Evolutionary conservation across 2,113 vertebrate species (phyloP), one percentile per base, ranked within the genome.

Genomic region (Oryzias woworae): DNA sequence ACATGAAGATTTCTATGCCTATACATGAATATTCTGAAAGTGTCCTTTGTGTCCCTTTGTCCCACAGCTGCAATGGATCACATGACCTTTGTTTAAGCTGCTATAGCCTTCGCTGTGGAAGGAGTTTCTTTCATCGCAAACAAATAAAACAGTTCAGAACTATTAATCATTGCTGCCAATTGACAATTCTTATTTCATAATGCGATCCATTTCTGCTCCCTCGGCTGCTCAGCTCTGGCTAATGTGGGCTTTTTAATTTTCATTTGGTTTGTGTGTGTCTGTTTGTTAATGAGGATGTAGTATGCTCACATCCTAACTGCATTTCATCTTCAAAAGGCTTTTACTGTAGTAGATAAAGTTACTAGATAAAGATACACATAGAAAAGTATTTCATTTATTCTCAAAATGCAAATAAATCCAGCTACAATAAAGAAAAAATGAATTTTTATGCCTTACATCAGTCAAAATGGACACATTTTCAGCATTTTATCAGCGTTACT

Each of bases 131-230:
- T 28, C 16, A 45, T 20, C 17, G 26, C 72, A 69, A 71, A 31
- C 48, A 77, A 87, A 67, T 41, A 71, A 71, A 77, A 71, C 70
- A 57, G 67, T 69, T 74, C 42, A 36, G 58, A 63, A 58, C 46
- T 52, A 84, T 64, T 69, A 68, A 85, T 85, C 79, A 73, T 74
- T 62, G 47, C 59, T 62, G 69, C 67, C 67, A 83, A 58, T 71
- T 83, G 83, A 83, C 79, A 78, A 70, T 68, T 58, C 74, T 73
- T 62, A 60, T 79, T 81, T 80, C 66, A 89, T 81, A 77, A 80
- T 61, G 80, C 77, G 78, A 67, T 89, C 81, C 67, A 88, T 88
- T 85, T 84, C 69, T 65, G 66, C 76, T 68, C 52, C 80, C 72
- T 66, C 28, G 61, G 63, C 20, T 69, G 69, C 52, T 53, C 51